Percentiles rank a stretch among this genome's conserved stretches.
These are phyloP conservation scores for Hirtodrosophila histrioides DNA, from an alignment of 2,888 invertebrate genomes.

Conservation along the genomic window DNA sequence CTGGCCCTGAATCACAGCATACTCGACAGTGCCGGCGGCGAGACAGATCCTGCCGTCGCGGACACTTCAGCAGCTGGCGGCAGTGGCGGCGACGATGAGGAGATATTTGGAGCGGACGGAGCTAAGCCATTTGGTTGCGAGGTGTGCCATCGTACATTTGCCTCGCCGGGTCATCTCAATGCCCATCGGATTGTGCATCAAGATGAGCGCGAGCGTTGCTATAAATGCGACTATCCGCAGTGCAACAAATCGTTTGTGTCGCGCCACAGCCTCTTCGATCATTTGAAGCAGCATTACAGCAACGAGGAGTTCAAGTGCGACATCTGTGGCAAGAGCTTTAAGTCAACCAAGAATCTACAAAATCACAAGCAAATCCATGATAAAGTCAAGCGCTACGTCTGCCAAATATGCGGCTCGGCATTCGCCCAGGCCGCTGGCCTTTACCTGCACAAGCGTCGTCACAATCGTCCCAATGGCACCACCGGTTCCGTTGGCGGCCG, in stretches of 20 bases:
- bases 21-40: slow-evolving; percentile 45
- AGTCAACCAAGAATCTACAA: slow-evolving; percentile 81
- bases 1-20: slow-evolving; percentile 68
- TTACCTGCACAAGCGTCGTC: slow-evolving; percentile 81
- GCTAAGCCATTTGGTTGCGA: slow-evolving; percentile 70
- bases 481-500: slow-evolving; percentile 66
- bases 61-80: slow-evolving; percentile 17
- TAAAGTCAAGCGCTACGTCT: slow-evolving; percentile 81
- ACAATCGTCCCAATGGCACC: slow-evolving; percentile 74
- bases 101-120: slow-evolving; percentile 31
- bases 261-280: slow-evolving; percentile 75
- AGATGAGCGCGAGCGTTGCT: slow-evolving; percentile 72
- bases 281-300: slow-evolving; percentile 76
- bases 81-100: slow-evolving; percentile 33
- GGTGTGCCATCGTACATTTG: slow-evolving; percentile 71
- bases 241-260: slow-evolving; percentile 74
- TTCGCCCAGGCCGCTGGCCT: slow-evolving; percentile 83
- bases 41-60: slow-evolving; percentile 30
- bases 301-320: slow-evolving; percentile 81
- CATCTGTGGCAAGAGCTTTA: slow-evolving; percentile 81
- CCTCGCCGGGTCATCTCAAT: slow-evolving; percentile 65
- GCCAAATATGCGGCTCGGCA: slow-evolving; percentile 83
- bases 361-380: slow-evolving; percentile 83
- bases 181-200: slow-evolving; percentile 74
- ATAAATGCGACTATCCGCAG: slow-evolving; percentile 77